phyloP scores from a whole-genome alignment of 2,113 vertebrate genomes.

The Pundamilia nyererei region DNA sequence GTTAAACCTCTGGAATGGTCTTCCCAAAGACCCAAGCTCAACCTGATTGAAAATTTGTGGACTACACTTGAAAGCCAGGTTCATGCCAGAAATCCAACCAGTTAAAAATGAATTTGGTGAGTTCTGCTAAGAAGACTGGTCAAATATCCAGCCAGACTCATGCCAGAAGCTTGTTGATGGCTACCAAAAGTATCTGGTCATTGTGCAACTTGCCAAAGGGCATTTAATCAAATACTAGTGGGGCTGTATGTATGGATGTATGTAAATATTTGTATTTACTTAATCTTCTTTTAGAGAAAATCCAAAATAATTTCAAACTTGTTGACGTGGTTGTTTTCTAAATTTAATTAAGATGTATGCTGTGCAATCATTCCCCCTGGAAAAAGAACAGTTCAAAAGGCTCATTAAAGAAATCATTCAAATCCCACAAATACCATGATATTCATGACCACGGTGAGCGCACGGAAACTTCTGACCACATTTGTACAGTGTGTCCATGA shows the following conservation, averaged over 20 bases:
- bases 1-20: not conserved
- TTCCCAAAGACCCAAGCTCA: not conserved
- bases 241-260: not conserved
- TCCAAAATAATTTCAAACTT: not conserved
- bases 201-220: not conserved
- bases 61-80: not conserved
- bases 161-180: not conserved
- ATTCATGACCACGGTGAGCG: not conserved
- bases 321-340: rapidly evolving
- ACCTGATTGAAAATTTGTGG: not conserved
- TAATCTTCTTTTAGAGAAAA: not conserved
- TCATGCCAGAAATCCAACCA: not conserved
- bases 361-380: not conserved
- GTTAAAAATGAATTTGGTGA: not conserved
- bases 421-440: not conserved
- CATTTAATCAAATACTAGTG: not conserved
- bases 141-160: not conserved
- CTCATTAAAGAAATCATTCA: not conserved
- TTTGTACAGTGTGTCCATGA: not conserved
- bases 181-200: not conserved
- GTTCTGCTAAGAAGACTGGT: not conserved
- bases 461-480: not conserved
- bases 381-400: not conserved
- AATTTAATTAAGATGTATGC: not conserved
- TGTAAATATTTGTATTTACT: not conserved